These are phyloP conservation scores for Drosophila insularis DNA, from an alignment of 1,140 invertebrate species.

Conservation along the genomic window DNA sequence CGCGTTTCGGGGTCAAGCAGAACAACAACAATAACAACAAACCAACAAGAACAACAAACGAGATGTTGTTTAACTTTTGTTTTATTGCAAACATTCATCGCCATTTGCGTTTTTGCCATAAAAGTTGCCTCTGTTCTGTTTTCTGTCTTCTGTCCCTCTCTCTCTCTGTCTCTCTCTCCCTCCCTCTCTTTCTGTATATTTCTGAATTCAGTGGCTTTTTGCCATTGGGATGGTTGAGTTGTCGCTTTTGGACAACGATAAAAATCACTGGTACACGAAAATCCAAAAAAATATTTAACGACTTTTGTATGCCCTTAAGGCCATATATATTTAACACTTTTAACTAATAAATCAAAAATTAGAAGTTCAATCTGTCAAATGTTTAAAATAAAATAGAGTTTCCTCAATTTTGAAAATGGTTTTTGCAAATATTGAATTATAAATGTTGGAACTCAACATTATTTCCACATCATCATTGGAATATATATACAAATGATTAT, in stretches of 20 bases:
- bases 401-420: too few relatives aligned
- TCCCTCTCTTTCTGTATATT: conserved; percentile 29
- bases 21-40: conserved; percentile 27
- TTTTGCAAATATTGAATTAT: too few relatives aligned
- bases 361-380: too few relatives aligned
- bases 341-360: too few relatives aligned
- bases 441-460: too few relatives aligned
- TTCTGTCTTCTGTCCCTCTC: conserved; percentile 4
- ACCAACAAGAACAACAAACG: conserved; percentile 19
- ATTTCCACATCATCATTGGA: too few relatives aligned
- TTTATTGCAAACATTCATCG: conserved; percentile 76
- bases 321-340: too few relatives aligned
- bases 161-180: background rate
- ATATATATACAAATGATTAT: too few relatives aligned
- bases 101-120: conserved; percentile 72
- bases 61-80: conserved; percentile 71
- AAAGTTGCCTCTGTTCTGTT: conserved; percentile 53
- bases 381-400: too few relatives aligned
- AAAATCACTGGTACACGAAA: conserved; percentile 60
- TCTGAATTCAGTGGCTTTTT: conserved; percentile 20
- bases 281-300: conserved; percentile 7
- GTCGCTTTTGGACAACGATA: conserved; percentile 48
- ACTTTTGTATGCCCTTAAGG: conserved; percentile 36
- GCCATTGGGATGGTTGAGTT: conserved; percentile 17
- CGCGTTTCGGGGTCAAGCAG: conserved; percentile 41